phyloP scores from a whole-genome alignment of 2,797 vertebrate species.

The Aldrovandia affinis region DNA sequence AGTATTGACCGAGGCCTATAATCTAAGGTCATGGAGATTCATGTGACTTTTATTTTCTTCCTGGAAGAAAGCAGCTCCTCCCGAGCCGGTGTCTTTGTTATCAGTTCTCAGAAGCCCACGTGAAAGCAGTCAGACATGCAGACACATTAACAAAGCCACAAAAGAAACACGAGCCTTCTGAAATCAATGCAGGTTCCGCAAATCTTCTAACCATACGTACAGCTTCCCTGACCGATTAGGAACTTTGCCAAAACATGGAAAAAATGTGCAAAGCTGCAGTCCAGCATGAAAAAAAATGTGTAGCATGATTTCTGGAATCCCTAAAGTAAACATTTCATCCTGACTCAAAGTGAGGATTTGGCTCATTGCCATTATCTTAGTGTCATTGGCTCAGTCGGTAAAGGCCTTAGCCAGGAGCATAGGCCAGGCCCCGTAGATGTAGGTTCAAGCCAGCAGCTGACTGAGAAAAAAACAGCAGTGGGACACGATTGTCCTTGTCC shows the following conservation, averaged over 20 bases:
- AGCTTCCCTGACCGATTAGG: neutral
- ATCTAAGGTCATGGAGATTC: slow-evolving; percentile 18
- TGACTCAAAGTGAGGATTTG: too few relatives aligned
- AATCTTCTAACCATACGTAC: neutral
- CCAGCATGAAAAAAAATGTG: neutral
- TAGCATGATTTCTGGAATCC: too few relatives aligned
- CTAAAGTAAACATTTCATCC: too few relatives aligned
- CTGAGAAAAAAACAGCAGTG: too few relatives aligned
- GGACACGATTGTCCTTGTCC: too few relatives aligned
- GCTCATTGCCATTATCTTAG: too few relatives aligned
- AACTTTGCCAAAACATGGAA: neutral
- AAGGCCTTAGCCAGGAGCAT: too few relatives aligned
- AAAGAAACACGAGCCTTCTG: neutral
- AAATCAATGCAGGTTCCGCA: neutral
- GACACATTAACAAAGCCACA: neutral
- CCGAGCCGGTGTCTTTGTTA: neutral
- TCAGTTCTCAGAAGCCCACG: neutral
- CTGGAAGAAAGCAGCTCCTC: slow-evolving; percentile 12
- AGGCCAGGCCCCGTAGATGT: too few relatives aligned
- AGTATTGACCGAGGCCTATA: slow-evolving; percentile 2
- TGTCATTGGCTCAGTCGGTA: too few relatives aligned
- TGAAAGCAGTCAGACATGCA: neutral
- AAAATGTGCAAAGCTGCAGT: neutral
- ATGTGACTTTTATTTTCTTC: slow-evolving; percentile 5
- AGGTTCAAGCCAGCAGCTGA: too few relatives aligned